Evolutionary conservation across 2,888 invertebrate genomes (phyloP).

Genomic region (Hymenopus coronatus): DNA sequence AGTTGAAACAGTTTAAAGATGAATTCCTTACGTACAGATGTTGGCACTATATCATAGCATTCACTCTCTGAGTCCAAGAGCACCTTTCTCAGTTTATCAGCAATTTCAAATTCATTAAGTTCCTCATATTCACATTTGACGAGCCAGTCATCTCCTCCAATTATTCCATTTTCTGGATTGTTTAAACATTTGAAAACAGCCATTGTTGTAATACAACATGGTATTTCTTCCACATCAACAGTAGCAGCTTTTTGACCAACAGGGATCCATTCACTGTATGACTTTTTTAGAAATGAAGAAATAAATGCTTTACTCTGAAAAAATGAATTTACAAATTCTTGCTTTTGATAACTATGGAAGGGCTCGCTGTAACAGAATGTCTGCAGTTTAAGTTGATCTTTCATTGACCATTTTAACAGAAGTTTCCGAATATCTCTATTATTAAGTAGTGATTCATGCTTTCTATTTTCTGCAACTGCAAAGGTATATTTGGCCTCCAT

Average conservation of each 20-base stretch:
- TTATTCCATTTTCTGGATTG: not conserved
- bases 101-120: not conserved
- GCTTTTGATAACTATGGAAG: not conserved
- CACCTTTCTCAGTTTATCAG: not conserved
- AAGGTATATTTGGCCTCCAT: no score
- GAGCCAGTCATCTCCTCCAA: not conserved
- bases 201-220: not conserved
- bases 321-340: not conserved
- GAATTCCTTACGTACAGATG: not conserved
- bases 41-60: not conserved
- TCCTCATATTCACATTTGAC: not conserved
- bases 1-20: not conserved
- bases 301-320: not conserved
- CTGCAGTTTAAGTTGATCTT: not conserved
- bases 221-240: not conserved
- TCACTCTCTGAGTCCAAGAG: not conserved
- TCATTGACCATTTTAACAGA: no score
- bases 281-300: not conserved
- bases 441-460: no score
- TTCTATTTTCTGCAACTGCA: no score
- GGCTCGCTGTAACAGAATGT: not conserved
- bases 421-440: no score
- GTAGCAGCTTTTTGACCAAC: not conserved
- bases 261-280: not conserved
- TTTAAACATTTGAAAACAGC: not conserved